These are phyloP conservation scores for Phymorhynchus buccinoides DNA, from an alignment of 1,140 invertebrate species.

Conservation along the genomic window DNA sequence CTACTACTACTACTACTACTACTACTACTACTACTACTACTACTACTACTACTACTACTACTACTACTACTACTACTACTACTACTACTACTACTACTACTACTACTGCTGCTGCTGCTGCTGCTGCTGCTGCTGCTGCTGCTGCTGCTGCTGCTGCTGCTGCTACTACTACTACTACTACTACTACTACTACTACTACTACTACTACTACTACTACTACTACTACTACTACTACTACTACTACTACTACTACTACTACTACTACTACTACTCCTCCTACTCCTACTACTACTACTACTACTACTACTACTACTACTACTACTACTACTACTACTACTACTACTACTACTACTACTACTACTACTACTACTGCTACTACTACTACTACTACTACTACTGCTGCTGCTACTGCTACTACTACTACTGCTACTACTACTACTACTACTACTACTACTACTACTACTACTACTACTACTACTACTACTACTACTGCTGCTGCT, in stretches of 20 bases:
- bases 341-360: constrained; percentile 32
- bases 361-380: constrained; percentile 19
- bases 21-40: no score
- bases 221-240: constrained; percentile 31
- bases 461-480: constrained; percentile 26
- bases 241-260: constrained; percentile 33
- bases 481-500: constrained; percentile 30
- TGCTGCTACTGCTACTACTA: constrained; percentile 17
- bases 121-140: no score
- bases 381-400: constrained; percentile 8
- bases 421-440: constrained; percentile 13
- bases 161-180: constrained; percentile 13
- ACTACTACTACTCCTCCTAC: no score
- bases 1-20: no score
- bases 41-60: no score
- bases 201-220: constrained; percentile 33
- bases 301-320: constrained; percentile 32
- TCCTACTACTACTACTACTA: no score
- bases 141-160: neutral
- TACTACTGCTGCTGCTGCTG: no score
- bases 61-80: no score
- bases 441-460: constrained; percentile 16
- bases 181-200: constrained; percentile 32
- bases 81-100: no score
- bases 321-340: constrained; percentile 32